These are phyloP conservation scores for Apotomis capreana DNA, from an alignment of 2,888 invertebrate genomes.

Conservation along the genomic window DNA sequence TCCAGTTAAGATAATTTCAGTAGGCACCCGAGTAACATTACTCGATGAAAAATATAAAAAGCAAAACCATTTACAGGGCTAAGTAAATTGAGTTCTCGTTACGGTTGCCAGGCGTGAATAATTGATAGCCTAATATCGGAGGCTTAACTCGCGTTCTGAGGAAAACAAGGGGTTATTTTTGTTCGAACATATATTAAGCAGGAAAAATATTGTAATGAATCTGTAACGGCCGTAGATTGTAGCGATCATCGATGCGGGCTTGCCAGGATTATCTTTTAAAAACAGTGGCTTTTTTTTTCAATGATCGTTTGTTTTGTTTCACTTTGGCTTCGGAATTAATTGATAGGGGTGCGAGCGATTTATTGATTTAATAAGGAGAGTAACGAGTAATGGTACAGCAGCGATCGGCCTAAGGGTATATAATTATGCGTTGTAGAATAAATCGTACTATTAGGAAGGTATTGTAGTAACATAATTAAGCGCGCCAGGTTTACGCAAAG, in stretches of 20 bases:
- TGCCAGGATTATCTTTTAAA: conserved; percentile 24
- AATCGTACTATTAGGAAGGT: background rate
- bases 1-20: conserved; percentile 8
- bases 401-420: background rate
- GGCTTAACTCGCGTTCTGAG: conserved; percentile 36
- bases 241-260: conserved; percentile 23
- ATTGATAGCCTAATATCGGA: conserved; percentile 39
- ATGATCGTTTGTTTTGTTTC: conserved; percentile 1
- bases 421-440: background rate
- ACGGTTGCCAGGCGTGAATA: conserved; percentile 33
- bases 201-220: conserved; percentile 24
- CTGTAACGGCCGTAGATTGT: conserved; percentile 3
- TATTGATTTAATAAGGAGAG: background rate
- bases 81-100: conserved; percentile 41
- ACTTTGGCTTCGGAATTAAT: conserved; percentile 9
- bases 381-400: background rate
- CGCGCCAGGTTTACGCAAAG: no score
- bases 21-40: conserved; percentile 3
- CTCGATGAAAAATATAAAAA: conserved; percentile 28
- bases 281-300: conserved; percentile 2
- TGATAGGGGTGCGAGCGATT: conserved; percentile 1
- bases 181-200: conserved; percentile 26
- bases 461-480: no score
- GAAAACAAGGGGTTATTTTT: conserved; percentile 38
- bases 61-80: conserved; percentile 35